Base-by-base conservation (phyloP, 1,140 invertebrate genomes). In the Drosophila yakuba region DNA sequence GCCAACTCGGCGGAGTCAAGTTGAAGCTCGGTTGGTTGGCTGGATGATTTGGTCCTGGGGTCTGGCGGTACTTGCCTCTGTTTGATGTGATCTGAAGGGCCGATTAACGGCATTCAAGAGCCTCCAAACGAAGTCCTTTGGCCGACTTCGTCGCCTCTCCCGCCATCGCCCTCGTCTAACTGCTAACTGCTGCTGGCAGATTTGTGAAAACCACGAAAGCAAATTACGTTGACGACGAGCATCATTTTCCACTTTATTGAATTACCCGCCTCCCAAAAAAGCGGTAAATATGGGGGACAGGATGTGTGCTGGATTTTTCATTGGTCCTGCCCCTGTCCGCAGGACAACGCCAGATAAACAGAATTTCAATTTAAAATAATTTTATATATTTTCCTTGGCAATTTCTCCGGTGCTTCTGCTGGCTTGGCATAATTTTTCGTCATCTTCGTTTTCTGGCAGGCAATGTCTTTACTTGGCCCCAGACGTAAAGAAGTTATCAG, bases 231-330 rank as follows among this genome's bases (percentile, higher is more conserved):
- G 74, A 85, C 78, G 68, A 85, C 63, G 57, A 89, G 84, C 84
- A 84, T 89, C 84, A 84, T 88, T 88, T 89, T 88, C 84, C 85
- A 84, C 84, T 89, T 88, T 88, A 88, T 88, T 88, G 84, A 88
- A 88, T 88, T 88, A 88, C 77, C 60, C 73, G 20, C 20, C 64
- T 55, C 23, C 3, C 3, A 4, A 44, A 56, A 82, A 81, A 63
- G 17, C 38, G 35, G 48, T 60, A 56, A 38, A 45, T 61, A 58
- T 51, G 20, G 55, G 52, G 41, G 17, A 20, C 54, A 55, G 59
- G 59, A 39, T 84, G 61, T 83, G 80, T 83, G 78, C 60, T 43
- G 67, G 66, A 64, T 52, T 67, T 48, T 45, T 45, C 55, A 41
- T 57, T n/a, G 12, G 14, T 25, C 23, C 7, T 43, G 47, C 8